These are phyloP conservation scores for Aix galericulata DNA, from an alignment of 2,113 vertebrate species.

Conservation along the genomic window DNA sequence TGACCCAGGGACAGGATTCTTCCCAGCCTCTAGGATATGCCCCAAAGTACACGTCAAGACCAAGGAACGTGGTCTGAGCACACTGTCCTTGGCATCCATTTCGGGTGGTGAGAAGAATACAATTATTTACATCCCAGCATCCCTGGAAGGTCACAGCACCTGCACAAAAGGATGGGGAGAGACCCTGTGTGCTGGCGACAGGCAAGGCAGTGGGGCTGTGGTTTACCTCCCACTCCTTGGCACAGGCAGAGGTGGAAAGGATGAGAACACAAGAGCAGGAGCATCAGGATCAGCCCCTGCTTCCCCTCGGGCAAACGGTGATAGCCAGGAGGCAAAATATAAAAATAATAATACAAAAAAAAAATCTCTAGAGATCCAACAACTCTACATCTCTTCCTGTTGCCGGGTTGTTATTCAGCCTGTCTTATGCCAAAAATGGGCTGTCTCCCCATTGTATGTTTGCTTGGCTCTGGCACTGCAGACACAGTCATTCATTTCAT, in stretches of 20 bases:
- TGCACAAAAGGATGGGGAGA: neutral
- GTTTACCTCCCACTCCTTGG: neutral
- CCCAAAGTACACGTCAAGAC: slow-evolving; percentile 6
- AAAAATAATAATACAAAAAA: neutral
- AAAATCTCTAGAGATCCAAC: neutral
- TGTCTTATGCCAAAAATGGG: neutral
- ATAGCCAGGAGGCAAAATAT: neutral
- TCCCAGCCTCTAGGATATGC: slow-evolving; percentile 1
- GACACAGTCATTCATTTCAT: slow-evolving; percentile 47
- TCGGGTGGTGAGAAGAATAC: neutral
- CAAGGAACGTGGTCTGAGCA: neutral
- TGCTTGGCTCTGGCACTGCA: neutral
- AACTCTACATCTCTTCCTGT: neutral
- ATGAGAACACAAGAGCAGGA: neutral
- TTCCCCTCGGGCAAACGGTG: neutral
- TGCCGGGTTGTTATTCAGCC: neutral
- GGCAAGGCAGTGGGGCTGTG: neutral
- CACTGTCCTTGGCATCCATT: neutral
- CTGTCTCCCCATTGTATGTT: neutral
- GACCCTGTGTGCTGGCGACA: accelerated
- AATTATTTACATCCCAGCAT: neutral
- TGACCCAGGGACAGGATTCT: slow-evolving; percentile 12
- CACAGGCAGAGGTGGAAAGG: neutral
- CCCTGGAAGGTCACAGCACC: neutral
- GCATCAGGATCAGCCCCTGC: neutral